Conservation (phyloP, 2,797 vertebrate species). For the Parotocinclus haroldoi region DNA sequence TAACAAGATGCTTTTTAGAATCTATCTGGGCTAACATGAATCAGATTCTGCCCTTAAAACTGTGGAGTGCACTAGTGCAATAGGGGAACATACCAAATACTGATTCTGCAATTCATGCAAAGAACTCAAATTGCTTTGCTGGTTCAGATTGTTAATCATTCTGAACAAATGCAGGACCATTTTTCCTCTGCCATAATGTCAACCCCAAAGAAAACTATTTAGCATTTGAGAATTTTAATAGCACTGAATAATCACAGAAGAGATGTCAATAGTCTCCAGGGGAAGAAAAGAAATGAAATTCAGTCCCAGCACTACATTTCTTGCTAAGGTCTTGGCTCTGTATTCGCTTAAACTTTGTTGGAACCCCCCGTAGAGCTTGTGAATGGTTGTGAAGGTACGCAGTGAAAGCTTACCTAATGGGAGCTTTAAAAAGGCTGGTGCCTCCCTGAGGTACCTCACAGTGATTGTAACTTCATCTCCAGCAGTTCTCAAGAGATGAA, state of each 20-base stretch:
- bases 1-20: no score
- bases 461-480: constrained; percentile 91
- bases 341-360: constrained; percentile 20
- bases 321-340: constrained; percentile 14
- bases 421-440: constrained; percentile 92
- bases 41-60: no score
- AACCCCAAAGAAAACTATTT: not conserved
- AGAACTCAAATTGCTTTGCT: no score
- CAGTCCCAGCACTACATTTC: constrained; percentile 17
- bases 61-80: no score
- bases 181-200: no score
- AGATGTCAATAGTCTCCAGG: not conserved
- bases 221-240: not conserved
- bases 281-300: constrained; percentile 2
- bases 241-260: constrained; percentile 1
- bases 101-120: no score
- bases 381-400: constrained; percentile 19
- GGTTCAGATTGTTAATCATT: no score
- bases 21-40: no score
- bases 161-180: no score
- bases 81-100: no score
- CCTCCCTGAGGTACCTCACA: constrained; percentile 90
- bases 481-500: constrained; percentile 88
- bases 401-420: constrained; percentile 79
- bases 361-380: constrained; percentile 24